Evolutionary conservation across 2,113 vertebrate genomes (phyloP), one percentile per base, ranked within the genome.

Genomic region (Aphelocoma coerulescens): DNA sequence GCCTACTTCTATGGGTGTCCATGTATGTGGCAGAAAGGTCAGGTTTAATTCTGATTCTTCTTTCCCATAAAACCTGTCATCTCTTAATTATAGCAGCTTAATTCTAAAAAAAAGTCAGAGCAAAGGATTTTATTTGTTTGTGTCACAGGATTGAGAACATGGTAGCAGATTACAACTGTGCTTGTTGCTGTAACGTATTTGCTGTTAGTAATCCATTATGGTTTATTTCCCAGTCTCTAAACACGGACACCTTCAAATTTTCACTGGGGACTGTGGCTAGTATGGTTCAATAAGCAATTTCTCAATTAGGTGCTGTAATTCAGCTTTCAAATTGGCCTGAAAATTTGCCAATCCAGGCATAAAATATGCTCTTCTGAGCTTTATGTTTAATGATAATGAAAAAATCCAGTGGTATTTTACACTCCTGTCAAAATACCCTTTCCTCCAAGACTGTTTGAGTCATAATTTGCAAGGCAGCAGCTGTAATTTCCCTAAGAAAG

Each of bases 241-340:
- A 69, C 13, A 77, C 19, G 84, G 18, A 57, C 4, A 75, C 32
- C 55, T 84, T 62, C 54, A 65, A 35, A 75, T 87, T 93, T 62
- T 61, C 41, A 49, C 33, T 65, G 16, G 39, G 14, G 11, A 73
- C 58, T 86, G 17, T 69, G 30, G 46, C 30, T 84, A 35, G 13
- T 52, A 75, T 13, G 35, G 73, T 91, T 82, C 80, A 81, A 67
- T 58, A 88, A 75, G 23, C 44, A 78, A 61, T 95, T 86, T 91
- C 37, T 81, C 21, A 82, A 39, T 57, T 66, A 82, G 33, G 32
- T 76, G 73, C 32, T 75, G 37, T 54, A 92, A 93, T 81, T 68
- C 44, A 91, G 15, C 49, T 92, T 89, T 82, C 66, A 91, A 94
- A 93, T 55, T 87, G 18, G 46, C n/a, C 69, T 91, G 86, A 89